A percentile compares a stretch with the other conserved stretches of the same genome.
phyloP scores from a whole-genome alignment of 2,797 vertebrate genomes.

The Halcyon smyrnensis region DNA sequence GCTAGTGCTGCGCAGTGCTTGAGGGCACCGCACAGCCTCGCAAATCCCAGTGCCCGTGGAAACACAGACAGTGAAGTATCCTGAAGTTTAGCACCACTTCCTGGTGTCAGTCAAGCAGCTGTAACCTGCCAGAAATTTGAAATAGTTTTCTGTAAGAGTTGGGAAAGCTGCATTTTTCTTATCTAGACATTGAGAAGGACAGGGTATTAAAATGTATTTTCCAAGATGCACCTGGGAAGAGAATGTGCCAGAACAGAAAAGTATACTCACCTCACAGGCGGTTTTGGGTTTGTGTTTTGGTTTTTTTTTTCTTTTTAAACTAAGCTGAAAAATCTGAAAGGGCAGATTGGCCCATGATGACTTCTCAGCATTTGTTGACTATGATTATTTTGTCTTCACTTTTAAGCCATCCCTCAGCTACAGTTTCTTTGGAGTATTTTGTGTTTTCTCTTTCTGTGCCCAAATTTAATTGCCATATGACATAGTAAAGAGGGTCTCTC shows the following conservation, averaged over 20 bases:
- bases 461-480: not conserved
- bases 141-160: rapidly evolving
- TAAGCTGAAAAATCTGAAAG: not conserved
- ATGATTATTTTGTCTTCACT: not conserved
- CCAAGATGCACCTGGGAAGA: not conserved
- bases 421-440: not conserved
- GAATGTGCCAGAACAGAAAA: not conserved
- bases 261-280: not conserved
- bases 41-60: not conserved
- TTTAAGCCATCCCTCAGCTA: not conserved
- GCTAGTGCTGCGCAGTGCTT: not conserved
- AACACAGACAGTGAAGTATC: not conserved
- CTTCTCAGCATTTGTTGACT: not conserved
- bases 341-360: not conserved
- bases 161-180: not conserved
- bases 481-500: not conserved
- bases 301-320: too few species aligned
- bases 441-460: not conserved
- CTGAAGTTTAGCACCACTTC: not conserved
- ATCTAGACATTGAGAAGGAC: not conserved
- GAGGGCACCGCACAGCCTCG: not conserved
- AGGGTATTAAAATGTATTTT: not conserved
- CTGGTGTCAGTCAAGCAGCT: not conserved
- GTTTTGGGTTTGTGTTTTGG: not conserved
- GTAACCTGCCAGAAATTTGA: not conserved